A percentile compares a stretch with the other conserved stretches of the same genome.
Conservation (phyloP, 2,797 vertebrate genomes). For the Melanotaenia nigrans region DNA sequence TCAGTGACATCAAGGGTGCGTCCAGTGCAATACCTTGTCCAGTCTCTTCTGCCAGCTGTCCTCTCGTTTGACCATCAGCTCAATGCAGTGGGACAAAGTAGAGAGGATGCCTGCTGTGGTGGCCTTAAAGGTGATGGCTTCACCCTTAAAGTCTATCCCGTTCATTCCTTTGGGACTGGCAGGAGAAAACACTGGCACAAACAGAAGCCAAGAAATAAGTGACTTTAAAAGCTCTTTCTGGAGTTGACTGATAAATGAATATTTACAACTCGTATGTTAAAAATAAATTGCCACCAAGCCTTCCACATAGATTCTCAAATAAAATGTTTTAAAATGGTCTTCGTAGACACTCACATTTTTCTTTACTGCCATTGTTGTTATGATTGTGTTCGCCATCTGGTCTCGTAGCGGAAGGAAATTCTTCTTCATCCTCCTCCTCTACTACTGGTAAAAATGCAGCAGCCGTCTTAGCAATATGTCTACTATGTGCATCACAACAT, state of each 20-base stretch:
- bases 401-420: constrained; percentile 86
- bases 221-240: background rate
- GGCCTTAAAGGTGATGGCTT: constrained; percentile 98
- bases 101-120: constrained; percentile 97
- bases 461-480: background rate
- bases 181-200: constrained; percentile 83
- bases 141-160: constrained; percentile 97
- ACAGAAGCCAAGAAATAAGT: constrained; percentile 6
- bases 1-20: background rate
- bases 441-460: constrained; percentile 77
- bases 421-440: constrained; percentile 92
- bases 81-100: constrained; percentile 95
- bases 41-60: constrained; percentile 97
- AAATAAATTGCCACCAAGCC: background rate
- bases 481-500: background rate
- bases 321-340: background rate
- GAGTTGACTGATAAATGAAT: constrained; percentile 7
- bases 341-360: constrained; percentile 88
- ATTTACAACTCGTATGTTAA: background rate
- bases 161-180: constrained; percentile 90
- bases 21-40: constrained; percentile 87
- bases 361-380: constrained; percentile 93
- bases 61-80: constrained; percentile 96
- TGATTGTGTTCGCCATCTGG: constrained; percentile 90
- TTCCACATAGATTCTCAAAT: background rate